A percentile compares a stretch with the other conserved stretches of the same genome.
Conservation (phyloP, 2,797 vertebrate species). For the Pantherophis alleghaniensis region DNA sequence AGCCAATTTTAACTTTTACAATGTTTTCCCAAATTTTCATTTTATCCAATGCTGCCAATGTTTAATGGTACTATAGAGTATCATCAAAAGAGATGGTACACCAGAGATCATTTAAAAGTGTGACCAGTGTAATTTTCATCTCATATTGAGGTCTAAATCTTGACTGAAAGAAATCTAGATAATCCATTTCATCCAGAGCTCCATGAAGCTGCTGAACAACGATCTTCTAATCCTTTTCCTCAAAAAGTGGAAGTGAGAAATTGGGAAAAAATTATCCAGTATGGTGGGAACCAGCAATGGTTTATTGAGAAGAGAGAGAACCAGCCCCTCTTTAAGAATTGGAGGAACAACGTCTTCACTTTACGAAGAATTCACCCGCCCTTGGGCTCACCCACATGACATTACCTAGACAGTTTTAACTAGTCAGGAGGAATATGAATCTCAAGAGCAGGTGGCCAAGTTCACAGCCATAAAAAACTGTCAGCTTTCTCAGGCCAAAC, state of each 20-base stretch:
- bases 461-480: not conserved
- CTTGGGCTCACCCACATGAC: not conserved
- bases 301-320: not conserved
- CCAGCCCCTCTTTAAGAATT: not conserved
- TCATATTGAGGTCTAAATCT: not conserved
- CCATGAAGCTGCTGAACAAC: not conserved
- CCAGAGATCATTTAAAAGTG: not conserved
- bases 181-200: not conserved
- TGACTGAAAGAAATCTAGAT: not conserved
- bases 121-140: not conserved
- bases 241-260: not conserved
- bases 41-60: not conserved
- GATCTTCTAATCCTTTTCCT: not conserved
- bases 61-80: not conserved
- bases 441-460: not conserved
- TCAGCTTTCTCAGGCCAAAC: not conserved
- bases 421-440: not conserved
- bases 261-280: not conserved
- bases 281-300: not conserved
- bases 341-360: not conserved
- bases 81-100: not conserved
- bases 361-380: not conserved
- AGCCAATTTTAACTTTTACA: not conserved
- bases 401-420: not conserved
- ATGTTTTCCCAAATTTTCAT: not conserved